A percentile compares a stretch with the other conserved stretches of the same genome.
phyloP scores from a whole-genome alignment of 2,113 vertebrate genomes.

The Tor tambroides region DNA sequence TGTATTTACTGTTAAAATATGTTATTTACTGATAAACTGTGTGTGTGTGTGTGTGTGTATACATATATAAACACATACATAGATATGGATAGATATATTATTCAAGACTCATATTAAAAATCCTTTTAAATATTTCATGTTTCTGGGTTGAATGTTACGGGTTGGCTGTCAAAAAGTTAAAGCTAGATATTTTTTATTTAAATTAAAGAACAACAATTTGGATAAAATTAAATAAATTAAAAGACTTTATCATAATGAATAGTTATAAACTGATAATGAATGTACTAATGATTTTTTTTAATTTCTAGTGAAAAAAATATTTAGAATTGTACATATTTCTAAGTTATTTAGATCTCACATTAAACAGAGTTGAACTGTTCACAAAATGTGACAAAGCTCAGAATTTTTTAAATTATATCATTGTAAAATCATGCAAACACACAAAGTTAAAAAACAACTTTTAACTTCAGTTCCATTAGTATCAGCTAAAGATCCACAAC shows the following conservation, averaged over 20 bases:
- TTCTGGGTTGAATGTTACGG: not conserved
- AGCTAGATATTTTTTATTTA: not conserved
- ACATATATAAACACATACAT: no score
- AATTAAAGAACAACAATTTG: not conserved
- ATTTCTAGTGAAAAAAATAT: not conserved
- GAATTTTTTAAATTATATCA: not conserved
- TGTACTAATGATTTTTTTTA: no score
- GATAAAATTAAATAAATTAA: not conserved
- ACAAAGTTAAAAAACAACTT: not conserved
- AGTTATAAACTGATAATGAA: not conserved
- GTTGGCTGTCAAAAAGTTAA: not conserved
- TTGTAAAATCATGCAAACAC: not conserved
- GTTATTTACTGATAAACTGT: no score
- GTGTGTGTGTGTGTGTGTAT: no score
- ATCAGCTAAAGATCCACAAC: not conserved
- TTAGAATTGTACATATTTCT: no score
- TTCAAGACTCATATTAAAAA: no score
- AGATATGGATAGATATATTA: no score
- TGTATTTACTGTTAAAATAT: no score
- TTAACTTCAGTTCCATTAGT: not conserved
- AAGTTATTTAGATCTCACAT: not conserved
- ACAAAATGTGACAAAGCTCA: not conserved
- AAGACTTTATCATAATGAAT: no score
- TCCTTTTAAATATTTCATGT: no score
- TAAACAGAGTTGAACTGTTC: not conserved